Base-by-base conservation (phyloP, 2,888 invertebrate species). In the Drosophila diplacantha region DNA sequence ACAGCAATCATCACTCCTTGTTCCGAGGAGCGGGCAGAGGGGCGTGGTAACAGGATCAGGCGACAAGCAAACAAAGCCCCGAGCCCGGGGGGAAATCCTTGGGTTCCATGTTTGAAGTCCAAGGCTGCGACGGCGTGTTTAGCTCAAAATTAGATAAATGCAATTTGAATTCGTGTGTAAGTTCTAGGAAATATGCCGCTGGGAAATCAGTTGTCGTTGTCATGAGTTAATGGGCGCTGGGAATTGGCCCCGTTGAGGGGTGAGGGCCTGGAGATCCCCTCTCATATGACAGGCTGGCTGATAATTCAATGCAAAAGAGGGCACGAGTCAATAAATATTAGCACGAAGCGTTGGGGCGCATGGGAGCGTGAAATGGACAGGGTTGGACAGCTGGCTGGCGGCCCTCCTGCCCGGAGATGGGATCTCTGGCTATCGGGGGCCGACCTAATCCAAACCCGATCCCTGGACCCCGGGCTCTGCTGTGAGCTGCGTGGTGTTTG, bases 161-260 rank as follows among this genome's bases (percentile, higher is more conserved):
- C 74, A 69, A 81, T 81, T 78, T 74, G 62, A 73, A 67, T 69
- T 72, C 67, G 73, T 76, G 70, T 71, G 68, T 72, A 76, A 71
- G 76, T 75, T 78, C 80, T 68, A 61, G 74, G 69, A 76, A 74
- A 63, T 61, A 59, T 57, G 43, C 82, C 74, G 39, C 35, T 39
- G 78, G 77, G 78, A 78, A 78, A 78, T 78, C 77, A 78, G 55
- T 49, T 69, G 74, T 60, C 73, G 74, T 74, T 78, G 82, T 78
- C 77, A 81, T 52, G 60, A 81, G 66, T 74, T 78, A 81, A 78
- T 81, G 61, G 71, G 74, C 71, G 64, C 62, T 73, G 78, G 78
- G 78, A 78, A 74, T 81, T 68, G 35, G n/a, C 20, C 20, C 29
- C 29, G 11, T 22, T 3, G n/a, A 3, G 22, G 16, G 7, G 14